Evolutionary conservation across 2,797 vertebrate species (phyloP), one percentile per base, ranked within the genome.

Genomic region (Hydrolagus colliei): DNA sequence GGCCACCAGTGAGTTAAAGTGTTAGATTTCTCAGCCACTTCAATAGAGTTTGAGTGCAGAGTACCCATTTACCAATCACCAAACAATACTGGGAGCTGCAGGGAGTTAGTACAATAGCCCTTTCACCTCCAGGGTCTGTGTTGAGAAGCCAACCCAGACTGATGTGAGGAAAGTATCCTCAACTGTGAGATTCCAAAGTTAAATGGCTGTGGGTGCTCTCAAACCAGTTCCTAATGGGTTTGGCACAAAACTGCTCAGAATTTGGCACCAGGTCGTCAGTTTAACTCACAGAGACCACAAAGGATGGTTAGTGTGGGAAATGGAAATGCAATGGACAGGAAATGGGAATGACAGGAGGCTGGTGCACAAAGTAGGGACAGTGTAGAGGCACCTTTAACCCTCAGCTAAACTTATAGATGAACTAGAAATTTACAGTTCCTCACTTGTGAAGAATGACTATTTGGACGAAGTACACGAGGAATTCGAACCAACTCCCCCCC

Each of bases 21-120:
- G 27, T 35, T 68, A 32, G 78, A 67, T 82, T 65, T 63, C 9
- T 67, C 27, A 82, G 35, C 63, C 78, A 79, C 78, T 82, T 82
- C 78, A 82, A 63, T 32, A 32, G 78, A 67, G 27, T 16, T 35
- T 27, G 22, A 68, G 32, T 32, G 1, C 22, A 16, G 78, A 32
- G 65, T 63, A 77, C 9, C 75, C 65, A 9, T 82, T 82, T 35
- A 32, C 78, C 78, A 82, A 35, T 27, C 78, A 67, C 32, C 27
- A 82, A 16, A 18, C 27, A 68, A 82, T 16, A 12, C 14, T 67
- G 22, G 27, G 13, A 82, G 67, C 1, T 82, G 27, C 14, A 68
- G 22, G 65, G 27, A 1, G 78, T 82, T 68, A 68, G 67, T 32
- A 82, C 78, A 82, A 82, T 9, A 52, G n/a, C 18, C 78, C 78